A percentile compares a stretch with the other conserved stretches of the same genome.
phyloP scores from a whole-genome alignment of 2,113 vertebrate genomes.

The Nicator chloris region DNA sequence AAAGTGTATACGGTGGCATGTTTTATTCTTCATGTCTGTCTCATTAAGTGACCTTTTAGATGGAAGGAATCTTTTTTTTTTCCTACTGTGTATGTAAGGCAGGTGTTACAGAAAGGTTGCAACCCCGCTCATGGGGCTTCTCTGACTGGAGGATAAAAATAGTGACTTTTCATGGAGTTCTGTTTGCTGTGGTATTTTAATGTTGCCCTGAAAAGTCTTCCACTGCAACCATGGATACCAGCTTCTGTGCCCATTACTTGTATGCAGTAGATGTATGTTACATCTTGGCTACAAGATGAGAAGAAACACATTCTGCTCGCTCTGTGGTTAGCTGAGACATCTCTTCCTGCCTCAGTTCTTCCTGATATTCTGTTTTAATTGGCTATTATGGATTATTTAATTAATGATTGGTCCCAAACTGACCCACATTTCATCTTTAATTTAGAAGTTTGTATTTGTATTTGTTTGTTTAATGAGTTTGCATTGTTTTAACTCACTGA shows the following conservation, averaged over 20 bases:
- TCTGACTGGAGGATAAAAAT: background rate
- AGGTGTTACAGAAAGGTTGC: background rate
- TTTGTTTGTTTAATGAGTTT: conserved; percentile 39
- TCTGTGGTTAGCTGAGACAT: background rate
- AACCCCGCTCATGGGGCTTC: background rate
- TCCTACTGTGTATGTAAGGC: background rate
- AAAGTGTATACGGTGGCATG: background rate
- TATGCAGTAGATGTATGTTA: background rate
- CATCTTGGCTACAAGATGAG: background rate
- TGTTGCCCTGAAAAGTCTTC: background rate
- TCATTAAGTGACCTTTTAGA: background rate
- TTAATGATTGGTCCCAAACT: background rate
- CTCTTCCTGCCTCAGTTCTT: background rate
- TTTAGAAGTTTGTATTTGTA: background rate
- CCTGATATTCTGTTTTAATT: conserved; percentile 13
- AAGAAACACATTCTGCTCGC: background rate
- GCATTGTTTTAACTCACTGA: conserved; percentile 23
- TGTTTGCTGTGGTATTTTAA: background rate
- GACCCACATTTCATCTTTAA: background rate
- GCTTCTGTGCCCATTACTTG: background rate
- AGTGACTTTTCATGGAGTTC: background rate
- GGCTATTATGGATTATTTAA: background rate
- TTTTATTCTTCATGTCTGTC: background rate
- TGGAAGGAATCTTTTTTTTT: background rate
- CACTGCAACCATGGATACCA: background rate